These are phyloP conservation scores for Polypedilum pembai DNA, from an alignment of 1,140 invertebrate species.

Conservation along the genomic window DNA sequence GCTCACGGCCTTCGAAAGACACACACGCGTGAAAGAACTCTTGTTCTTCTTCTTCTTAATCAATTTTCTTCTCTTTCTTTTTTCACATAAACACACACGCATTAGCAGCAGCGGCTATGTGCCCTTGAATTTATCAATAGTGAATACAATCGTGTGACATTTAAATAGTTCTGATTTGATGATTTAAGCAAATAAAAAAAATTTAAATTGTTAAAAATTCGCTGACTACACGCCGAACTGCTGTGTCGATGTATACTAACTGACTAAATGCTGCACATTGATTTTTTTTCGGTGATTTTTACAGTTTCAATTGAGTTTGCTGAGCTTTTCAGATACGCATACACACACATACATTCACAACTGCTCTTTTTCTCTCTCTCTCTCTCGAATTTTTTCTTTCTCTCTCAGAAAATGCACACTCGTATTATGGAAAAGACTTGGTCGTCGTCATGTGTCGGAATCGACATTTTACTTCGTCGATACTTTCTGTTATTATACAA, in stretches of 20 bases:
- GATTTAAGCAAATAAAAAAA: constrained; percentile 18
- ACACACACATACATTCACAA: background rate
- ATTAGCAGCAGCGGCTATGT: background rate
- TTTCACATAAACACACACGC: background rate
- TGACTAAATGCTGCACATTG: constrained; percentile 22
- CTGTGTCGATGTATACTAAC: background rate
- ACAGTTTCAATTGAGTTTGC: background rate
- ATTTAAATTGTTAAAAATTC: background rate
- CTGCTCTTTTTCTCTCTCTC: background rate
- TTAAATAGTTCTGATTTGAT: background rate
- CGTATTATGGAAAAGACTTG: no score
- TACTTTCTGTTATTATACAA: no score
- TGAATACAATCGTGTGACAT: background rate
- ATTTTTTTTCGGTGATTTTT: constrained; percentile 19
- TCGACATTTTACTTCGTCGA: no score
- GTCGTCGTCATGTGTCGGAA: no score
- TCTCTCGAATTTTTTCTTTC: background rate
- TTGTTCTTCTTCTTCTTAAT: background rate
- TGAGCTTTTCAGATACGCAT: background rate
- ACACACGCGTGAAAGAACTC: background rate
- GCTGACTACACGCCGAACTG: background rate
- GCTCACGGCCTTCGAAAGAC: background rate
- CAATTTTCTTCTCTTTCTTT: background rate
- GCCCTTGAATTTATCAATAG: background rate
- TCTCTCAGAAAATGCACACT: background rate